These are phyloP conservation scores for Andrena camellia DNA, from an alignment of 2,888 invertebrate genomes.

Conservation along the genomic window DNA sequence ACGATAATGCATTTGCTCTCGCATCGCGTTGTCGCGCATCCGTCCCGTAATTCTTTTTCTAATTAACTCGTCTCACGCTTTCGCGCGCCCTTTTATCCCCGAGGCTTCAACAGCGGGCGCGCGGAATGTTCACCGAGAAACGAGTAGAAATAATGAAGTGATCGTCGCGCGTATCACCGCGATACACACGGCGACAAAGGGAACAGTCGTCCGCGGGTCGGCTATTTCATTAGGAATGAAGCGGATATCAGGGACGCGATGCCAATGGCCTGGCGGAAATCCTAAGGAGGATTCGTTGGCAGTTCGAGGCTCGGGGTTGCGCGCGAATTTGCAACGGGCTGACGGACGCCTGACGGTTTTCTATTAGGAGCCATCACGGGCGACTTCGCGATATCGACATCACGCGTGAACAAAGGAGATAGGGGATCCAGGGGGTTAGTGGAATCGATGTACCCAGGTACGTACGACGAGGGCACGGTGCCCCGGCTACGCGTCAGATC, in stretches of 20 bases:
- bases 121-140: conserved; percentile 4
- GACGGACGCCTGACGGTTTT: not conserved
- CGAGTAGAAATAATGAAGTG: conserved; percentile 17
- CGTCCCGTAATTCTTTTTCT: conserved; percentile 53
- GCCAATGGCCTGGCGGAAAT: no score
- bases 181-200: no score
- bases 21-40: conserved; percentile 50
- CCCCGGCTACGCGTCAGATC: conserved; percentile 81
- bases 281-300: not conserved
- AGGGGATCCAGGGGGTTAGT: conserved; percentile 23
- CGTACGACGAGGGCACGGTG: conserved; percentile 56
- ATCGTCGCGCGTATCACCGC: not conserved
- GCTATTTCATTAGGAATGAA: no score
- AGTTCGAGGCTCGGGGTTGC: not conserved
- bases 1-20: conserved; percentile 71
- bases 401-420: conserved; percentile 18
- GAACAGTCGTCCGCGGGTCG: no score
- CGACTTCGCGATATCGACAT: conserved; percentile 12
- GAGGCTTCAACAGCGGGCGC: not conserved
- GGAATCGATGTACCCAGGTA: conserved; percentile 53
- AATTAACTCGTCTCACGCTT: conserved; percentile 49
- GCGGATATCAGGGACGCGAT: no score
- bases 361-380: not conserved
- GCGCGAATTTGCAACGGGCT: not conserved
- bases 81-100: not conserved